Percentiles rank a stretch among this genome's conserved stretches.
Conservation (phyloP, 1,140 invertebrate genomes). For the Heliconius hewitsoni region DNA sequence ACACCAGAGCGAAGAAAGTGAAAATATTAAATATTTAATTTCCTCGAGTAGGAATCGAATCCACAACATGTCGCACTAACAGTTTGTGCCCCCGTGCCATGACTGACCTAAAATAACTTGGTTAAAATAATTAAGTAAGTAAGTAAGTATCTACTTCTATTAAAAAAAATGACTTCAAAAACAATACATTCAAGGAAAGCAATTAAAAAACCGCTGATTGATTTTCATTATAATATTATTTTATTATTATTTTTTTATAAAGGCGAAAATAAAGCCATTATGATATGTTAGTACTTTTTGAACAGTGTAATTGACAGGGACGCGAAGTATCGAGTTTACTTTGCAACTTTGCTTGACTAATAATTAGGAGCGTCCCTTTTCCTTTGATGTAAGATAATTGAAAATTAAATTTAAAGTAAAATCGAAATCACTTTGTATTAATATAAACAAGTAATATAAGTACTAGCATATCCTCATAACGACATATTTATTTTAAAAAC, state of each 20-base stretch:
- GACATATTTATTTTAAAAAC: not conserved
- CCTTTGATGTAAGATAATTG: slow-evolving; percentile 14
- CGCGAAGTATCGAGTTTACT: slow-evolving; percentile 22
- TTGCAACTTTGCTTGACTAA: slow-evolving; percentile 25
- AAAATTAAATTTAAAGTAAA: not conserved
- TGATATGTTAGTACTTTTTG: not conserved
- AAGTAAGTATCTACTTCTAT: too few species aligned
- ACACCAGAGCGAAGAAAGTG: too few species aligned
- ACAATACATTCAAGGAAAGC: too few species aligned
- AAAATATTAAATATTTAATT: too few species aligned
- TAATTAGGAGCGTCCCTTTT: slow-evolving; percentile 28
- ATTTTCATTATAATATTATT: not conserved
- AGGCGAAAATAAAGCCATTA: not conserved
- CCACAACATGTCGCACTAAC: too few species aligned
- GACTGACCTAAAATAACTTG: too few species aligned
- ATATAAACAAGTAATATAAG: not conserved
- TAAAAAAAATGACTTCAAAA: too few species aligned
- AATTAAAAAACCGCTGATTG: too few species aligned
- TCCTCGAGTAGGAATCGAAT: too few species aligned
- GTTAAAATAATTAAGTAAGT: too few species aligned
- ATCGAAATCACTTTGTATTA: not conserved
- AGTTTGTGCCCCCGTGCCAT: too few species aligned
- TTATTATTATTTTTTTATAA: not conserved
- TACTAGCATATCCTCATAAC: not conserved
- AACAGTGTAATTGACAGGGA: slow-evolving; percentile 9